These are phyloP conservation scores for Lissocephala sabroskyi DNA, from an alignment of 2,888 invertebrate species.

Conservation along the genomic window DNA sequence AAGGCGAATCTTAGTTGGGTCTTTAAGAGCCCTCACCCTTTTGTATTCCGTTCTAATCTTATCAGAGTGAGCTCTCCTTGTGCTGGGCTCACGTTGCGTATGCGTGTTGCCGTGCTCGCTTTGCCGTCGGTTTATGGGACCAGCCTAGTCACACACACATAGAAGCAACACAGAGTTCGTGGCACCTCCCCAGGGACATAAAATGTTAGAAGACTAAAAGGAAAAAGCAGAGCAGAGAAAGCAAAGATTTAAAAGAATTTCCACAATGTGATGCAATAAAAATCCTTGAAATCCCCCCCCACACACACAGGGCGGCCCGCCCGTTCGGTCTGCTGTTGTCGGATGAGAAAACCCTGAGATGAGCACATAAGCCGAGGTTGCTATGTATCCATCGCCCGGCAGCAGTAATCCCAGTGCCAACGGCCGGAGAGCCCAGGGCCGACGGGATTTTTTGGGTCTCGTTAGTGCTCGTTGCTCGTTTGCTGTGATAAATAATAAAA, in stretches of 20 bases:
- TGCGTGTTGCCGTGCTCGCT: conserved; percentile 23
- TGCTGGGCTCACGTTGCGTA: conserved; percentile 28
- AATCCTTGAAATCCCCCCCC: conserved; percentile 59
- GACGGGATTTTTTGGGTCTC: conserved; percentile 62
- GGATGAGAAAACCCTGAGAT: too few relatives aligned
- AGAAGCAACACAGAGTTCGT: conserved; percentile 11
- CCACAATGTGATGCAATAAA: conserved; percentile 66
- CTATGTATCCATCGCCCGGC: background rate
- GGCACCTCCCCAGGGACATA: conserved; percentile 27
- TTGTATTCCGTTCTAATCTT: too few relatives aligned
- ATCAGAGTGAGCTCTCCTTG: too few relatives aligned
- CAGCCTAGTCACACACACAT: conserved; percentile 7
- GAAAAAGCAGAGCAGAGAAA: conserved; percentile 56
- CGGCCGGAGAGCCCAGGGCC: conserved; percentile 47
- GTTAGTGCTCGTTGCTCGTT: conserved; percentile 60
- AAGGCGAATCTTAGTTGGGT: too few relatives aligned
- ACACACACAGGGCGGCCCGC: conserved; percentile 26
- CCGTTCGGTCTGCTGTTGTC: too few relatives aligned
- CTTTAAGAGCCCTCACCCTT: too few relatives aligned
- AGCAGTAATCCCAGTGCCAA: too few relatives aligned
- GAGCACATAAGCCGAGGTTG: conserved; percentile 9
- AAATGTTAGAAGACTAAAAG: conserved; percentile 57
- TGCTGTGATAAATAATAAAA: conserved; percentile 68
- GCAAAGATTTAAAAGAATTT: conserved; percentile 68
- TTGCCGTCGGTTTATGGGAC: background rate